Evolutionary conservation across 1,140 invertebrate species (phyloP), one percentile per base, ranked within the genome.

Genomic region (Chlorops oryzae): DNA sequence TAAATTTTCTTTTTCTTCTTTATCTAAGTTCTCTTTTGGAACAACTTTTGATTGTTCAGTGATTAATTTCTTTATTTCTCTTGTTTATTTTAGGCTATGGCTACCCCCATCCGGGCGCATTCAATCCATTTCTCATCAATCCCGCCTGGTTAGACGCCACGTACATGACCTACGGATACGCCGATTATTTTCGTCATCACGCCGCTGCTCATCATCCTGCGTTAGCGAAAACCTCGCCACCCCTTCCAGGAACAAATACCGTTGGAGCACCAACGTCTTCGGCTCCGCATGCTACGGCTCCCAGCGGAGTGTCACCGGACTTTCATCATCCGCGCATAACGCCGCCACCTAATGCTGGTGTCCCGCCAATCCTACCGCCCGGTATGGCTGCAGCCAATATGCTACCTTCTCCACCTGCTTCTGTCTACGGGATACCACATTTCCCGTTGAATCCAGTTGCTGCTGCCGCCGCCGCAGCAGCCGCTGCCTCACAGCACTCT

Each of bases 61-160:
- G 25, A 38, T 17, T 17, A 13, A 25, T 5, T n/a, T 41, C 44
- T 54, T 21, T 53, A 34, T 56, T 59, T 51, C 64, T 62, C 58
- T 51, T 55, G 63, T 58, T 75, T 69, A 63, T 81, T 79, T 17
- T 73, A 89, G 87, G 80, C 79, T 87, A 81, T 80, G 72, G 82
- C 69, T 72, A 77, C 74, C 81, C 83, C 23, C 78, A 83, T 64
- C 81, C 81, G 12, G 81, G 79, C 40, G 78, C 77, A 3, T 84
- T 85, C 59, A 83, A 80, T 58, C 82, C 82, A 13, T 85, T 85
- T 67, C 72, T 88, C 18, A 62, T 88, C 15, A 85, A 82, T 52
- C 83, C 85, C 0, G 80, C 80, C 9, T 88, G 86, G 86, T 65
- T 88, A 43, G 87, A 88, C 52, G 81, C 84, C 2, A 81, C 84